Evolutionary conservation across 1,140 invertebrate species (phyloP).

Genomic region (Scaptodrosophila lebanonensis): DNA sequence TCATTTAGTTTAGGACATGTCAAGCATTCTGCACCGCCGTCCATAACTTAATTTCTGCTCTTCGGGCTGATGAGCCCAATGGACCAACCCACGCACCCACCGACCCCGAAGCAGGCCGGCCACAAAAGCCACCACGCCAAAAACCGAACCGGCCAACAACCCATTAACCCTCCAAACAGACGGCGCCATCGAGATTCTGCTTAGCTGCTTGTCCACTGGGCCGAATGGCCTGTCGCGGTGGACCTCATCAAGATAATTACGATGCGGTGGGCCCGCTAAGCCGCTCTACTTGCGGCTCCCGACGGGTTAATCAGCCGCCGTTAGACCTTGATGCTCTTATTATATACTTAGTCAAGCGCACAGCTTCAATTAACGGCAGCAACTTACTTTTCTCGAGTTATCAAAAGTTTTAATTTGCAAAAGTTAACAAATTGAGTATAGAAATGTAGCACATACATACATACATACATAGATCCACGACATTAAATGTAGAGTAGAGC

Average conservation of each 20-base stretch:
- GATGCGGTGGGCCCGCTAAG: no score
- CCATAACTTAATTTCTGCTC: constrained; percentile 55
- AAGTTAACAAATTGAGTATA: constrained; percentile 59
- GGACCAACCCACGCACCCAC: no score
- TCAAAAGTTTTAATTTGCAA: constrained; percentile 55
- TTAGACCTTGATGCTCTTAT: constrained; percentile 53
- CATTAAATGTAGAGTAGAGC: no score
- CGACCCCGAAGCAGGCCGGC: no score
- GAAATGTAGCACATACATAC: neutral
- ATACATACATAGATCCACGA: neutral
- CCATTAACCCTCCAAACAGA: no score
- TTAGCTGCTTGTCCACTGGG: constrained; percentile 17
- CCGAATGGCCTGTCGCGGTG: constrained; percentile 12
- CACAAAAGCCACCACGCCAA: no score
- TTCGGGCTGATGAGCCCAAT: constrained; percentile 38
- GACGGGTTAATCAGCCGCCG: constrained; percentile 56
- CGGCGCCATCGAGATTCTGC: no score
- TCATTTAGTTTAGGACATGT: constrained; percentile 66
- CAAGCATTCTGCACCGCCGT: constrained; percentile 25
- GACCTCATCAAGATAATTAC: constrained; percentile 69
- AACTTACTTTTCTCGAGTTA: constrained; percentile 40
- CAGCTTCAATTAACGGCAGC: constrained; percentile 53
- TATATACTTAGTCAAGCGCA: constrained; percentile 40
- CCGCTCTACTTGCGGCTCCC: constrained; percentile 31
- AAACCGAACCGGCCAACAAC: no score